phyloP scores from a whole-genome alignment of 2,797 vertebrate genomes.

The Monodelphis domestica region DNA sequence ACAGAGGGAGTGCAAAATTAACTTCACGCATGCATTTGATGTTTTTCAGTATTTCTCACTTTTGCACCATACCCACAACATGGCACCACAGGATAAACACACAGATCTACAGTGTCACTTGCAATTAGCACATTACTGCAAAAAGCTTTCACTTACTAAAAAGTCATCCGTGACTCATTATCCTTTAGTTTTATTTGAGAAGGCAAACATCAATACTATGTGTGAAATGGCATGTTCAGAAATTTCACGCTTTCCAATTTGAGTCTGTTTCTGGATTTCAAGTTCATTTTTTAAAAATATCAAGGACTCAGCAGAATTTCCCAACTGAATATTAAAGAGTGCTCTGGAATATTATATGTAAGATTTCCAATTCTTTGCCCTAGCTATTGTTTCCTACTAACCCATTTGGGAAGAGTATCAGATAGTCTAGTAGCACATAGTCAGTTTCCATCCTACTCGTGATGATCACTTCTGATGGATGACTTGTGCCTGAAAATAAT shows the following conservation, averaged over 20 bases:
- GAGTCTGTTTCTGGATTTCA: slow-evolving; percentile 23
- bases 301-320: slow-evolving; percentile 8
- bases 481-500: neutral
- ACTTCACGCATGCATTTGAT: slow-evolving; percentile 70
- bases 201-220: neutral
- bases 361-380: neutral
- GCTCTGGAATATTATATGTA: neutral
- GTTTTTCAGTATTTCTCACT: slow-evolving; percentile 72
- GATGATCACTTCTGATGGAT: neutral
- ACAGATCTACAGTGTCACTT: slow-evolving; percentile 58
- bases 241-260: slow-evolving; percentile 48
- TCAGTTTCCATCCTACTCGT: neutral
- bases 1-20: slow-evolving; percentile 74
- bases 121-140: slow-evolving; percentile 60
- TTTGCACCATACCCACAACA: slow-evolving; percentile 47
- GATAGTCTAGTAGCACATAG: neutral
- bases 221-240: slow-evolving; percentile 46
- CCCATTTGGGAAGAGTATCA: neutral
- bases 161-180: slow-evolving; percentile 41
- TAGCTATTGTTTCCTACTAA: neutral
- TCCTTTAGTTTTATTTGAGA: slow-evolving; percentile 61
- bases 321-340: neutral
- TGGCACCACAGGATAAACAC: slow-evolving; percentile 63
- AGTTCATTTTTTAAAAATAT: slow-evolving; percentile 39
- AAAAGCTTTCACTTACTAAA: slow-evolving; percentile 62